These are phyloP conservation scores for Arothron firmamentum DNA, from an alignment of 2,113 vertebrate genomes.

Conservation along the genomic window DNA sequence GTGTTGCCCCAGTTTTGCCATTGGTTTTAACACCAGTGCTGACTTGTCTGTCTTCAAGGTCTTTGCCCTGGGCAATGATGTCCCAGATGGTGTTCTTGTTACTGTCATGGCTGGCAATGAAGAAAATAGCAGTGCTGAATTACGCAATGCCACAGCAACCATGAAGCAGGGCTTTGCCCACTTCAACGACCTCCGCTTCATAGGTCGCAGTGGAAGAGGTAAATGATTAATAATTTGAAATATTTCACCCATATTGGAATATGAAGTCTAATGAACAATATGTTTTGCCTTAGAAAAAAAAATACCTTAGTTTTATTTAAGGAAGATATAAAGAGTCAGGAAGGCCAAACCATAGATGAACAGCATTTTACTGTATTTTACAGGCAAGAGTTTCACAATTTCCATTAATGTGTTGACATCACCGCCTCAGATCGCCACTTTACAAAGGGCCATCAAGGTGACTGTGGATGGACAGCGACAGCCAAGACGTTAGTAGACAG, in stretches of 20 bases:
- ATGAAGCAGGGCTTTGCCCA: constrained; percentile 95
- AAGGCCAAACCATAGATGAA: no score
- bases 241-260: no score
- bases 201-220: constrained; percentile 98
- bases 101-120: constrained; percentile 98
- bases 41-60: constrained; percentile 70
- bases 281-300: neutral
- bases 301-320: neutral
- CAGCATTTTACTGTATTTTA: constrained; percentile 1
- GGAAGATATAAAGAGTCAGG: neutral
- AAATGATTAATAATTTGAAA: neutral
- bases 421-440: constrained; percentile 60
- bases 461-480: constrained; percentile 67
- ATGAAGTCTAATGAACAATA: neutral
- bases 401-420: constrained; percentile 64
- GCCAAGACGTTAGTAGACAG: constrained; percentile 57
- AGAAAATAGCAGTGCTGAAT: constrained; percentile 95
- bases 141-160: constrained; percentile 92
- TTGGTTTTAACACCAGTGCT: neutral
- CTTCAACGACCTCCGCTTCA: constrained; percentile 96
- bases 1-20: neutral
- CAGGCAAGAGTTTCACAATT: constrained; percentile 64
- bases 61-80: constrained; percentile 89
- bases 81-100: constrained; percentile 92
- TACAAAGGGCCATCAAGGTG: constrained; percentile 63